These are phyloP conservation scores for Apostichopus parvimensis DNA, from an alignment of 35 echinoderm and acorn worm genomes.

Conservation along the genomic window DNA sequence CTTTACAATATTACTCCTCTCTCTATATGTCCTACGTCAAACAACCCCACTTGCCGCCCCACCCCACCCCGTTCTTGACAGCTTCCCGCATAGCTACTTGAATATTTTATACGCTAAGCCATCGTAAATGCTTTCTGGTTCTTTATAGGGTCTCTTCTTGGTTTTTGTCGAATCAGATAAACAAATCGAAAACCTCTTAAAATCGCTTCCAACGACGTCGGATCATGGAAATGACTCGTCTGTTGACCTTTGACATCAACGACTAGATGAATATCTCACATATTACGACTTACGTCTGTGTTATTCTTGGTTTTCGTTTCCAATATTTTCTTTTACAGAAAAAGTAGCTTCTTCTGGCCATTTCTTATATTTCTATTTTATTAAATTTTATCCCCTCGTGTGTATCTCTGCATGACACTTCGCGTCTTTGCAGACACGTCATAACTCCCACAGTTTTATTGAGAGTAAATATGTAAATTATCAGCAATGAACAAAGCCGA, in stretches of 20 bases:
- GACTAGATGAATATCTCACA: not conserved
- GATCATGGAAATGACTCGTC: not conserved
- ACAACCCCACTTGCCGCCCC: no score
- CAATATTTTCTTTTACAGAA: not conserved
- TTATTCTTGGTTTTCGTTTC: not conserved
- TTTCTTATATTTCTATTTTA: not conserved
- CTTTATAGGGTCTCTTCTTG: no score
- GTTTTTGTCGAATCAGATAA: no score
- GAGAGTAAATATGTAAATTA: constrained; percentile 26
- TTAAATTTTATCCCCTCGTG: not conserved
- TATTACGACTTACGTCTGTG: not conserved
- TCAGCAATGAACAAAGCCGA: not conserved
- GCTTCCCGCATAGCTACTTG: no score
- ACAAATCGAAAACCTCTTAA: no score
- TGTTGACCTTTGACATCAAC: not conserved
- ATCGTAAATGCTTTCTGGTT: no score
- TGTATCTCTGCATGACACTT: not conserved
- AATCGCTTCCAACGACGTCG: no score
- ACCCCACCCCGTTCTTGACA: no score
- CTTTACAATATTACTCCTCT: no score
- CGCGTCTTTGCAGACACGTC: not conserved
- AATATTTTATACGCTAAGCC: no score
- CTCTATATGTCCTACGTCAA: no score
- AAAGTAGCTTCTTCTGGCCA: not conserved
- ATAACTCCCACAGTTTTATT: constrained; percentile 23